Conservation (phyloP, 2,888 invertebrate genomes). For the Orgyia antiqua region DNA sequence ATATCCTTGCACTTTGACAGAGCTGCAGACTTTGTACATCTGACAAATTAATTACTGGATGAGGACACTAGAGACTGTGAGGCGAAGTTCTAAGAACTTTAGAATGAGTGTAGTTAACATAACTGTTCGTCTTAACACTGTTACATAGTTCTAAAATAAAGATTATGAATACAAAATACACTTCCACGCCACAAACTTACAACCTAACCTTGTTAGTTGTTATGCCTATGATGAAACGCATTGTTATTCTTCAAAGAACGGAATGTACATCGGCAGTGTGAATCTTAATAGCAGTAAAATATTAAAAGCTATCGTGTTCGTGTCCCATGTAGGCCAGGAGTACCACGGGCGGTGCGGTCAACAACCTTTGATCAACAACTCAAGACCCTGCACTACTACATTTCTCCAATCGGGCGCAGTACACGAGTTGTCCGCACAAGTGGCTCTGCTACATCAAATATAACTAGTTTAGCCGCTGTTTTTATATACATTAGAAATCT, state of each 20-base stretch:
- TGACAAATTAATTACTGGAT: conserved; percentile 40
- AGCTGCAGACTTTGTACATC: conserved; percentile 12
- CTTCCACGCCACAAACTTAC: too few species aligned
- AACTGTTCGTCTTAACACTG: conserved; percentile 49
- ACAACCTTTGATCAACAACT: conserved; percentile 45
- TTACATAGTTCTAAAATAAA: conserved; percentile 48
- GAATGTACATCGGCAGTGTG: conserved; percentile 20
- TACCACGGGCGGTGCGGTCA: conserved; percentile 61
- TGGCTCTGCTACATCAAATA: conserved; percentile 34
- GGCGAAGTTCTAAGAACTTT: conserved; percentile 53
- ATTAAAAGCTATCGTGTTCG: conserved; percentile 28
- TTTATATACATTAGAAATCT: conserved; percentile 36
- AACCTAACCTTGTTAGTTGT: too few species aligned
- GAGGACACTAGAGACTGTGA: conserved; percentile 39
- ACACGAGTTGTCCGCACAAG: conserved; percentile 40
- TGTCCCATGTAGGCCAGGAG: conserved; percentile 66
- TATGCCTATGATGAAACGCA: too few species aligned
- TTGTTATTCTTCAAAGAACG: conserved; percentile 8
- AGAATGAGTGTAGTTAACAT: conserved; percentile 61
- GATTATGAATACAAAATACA: too few species aligned
- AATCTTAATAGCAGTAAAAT: conserved; percentile 32
- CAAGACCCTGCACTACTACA: conserved; percentile 55
- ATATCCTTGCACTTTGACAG: not conserved
- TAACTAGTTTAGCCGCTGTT: conserved; percentile 29
- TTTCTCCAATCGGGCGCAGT: conserved; percentile 55